These are phyloP conservation scores for Miniopterus natalensis DNA, from an alignment of 2,113 vertebrate genomes.

Conservation along the genomic window DNA sequence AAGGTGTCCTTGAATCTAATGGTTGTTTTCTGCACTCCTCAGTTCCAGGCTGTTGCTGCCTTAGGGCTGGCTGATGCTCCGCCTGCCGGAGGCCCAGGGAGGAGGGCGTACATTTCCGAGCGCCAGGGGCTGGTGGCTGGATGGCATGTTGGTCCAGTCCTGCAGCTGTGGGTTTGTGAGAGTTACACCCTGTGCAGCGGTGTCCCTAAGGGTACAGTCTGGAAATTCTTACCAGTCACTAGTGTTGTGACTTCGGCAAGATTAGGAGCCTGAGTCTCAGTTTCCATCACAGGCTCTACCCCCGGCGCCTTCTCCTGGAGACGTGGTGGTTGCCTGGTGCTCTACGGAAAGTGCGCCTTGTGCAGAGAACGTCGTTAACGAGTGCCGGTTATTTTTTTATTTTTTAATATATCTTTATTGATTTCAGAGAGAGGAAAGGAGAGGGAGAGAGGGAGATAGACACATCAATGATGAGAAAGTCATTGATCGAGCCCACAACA, in stretches of 20 bases:
- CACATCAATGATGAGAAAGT: too few relatives aligned
- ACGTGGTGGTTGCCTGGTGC: not conserved
- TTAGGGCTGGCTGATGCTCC: conserved; percentile 7
- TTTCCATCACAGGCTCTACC: not conserved
- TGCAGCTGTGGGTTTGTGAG: not conserved
- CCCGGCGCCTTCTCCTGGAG: not conserved
- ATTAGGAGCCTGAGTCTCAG: not conserved
- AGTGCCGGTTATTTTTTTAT: too few relatives aligned
- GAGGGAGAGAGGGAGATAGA: too few relatives aligned
- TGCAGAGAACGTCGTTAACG: not conserved
- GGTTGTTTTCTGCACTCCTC: not conserved
- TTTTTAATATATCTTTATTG: too few relatives aligned
- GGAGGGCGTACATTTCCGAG: conserved; percentile 14
- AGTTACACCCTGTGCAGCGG: not conserved
- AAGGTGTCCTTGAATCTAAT: conserved; percentile 54
- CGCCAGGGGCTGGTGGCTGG: not conserved
- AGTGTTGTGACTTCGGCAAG: not conserved
- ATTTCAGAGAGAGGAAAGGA: too few relatives aligned
- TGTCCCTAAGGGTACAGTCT: not conserved
- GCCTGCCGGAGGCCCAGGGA: not conserved
- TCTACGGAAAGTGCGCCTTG: not conserved
- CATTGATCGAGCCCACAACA: too few relatives aligned
- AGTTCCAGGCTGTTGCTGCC: not conserved
- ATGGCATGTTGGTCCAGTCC: conserved; percentile 5
- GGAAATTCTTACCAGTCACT: too few relatives aligned